phyloP scores from a whole-genome alignment of 2,888 invertebrate species.

The Drosophila incognita region DNA sequence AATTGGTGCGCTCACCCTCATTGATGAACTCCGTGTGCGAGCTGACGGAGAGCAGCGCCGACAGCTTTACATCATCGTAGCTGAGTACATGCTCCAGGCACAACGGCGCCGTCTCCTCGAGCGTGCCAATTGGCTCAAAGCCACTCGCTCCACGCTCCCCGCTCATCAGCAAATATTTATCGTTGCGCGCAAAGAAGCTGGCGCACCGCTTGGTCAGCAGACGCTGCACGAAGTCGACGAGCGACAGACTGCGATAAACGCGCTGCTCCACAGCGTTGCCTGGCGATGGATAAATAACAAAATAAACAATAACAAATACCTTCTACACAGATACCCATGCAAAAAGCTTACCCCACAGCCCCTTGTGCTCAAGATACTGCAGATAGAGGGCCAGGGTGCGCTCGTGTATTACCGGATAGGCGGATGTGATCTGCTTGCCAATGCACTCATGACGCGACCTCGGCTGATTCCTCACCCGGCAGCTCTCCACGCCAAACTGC shows the following conservation, averaged over 20 bases:
- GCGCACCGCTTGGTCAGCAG: slow-evolving; percentile 86
- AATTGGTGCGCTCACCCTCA: slow-evolving; percentile 86
- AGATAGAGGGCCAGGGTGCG: slow-evolving; percentile 87
- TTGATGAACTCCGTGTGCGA: slow-evolving; percentile 87
- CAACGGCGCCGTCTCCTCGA: slow-evolving; percentile 85
- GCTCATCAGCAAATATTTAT: slow-evolving; percentile 85
- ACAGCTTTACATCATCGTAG: slow-evolving; percentile 87
- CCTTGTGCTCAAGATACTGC: slow-evolving; percentile 88
- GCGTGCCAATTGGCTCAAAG: slow-evolving; percentile 86
- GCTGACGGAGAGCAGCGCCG: slow-evolving; percentile 86
- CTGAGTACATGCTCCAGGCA: slow-evolving; percentile 86
- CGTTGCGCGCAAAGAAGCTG: slow-evolving; percentile 85
- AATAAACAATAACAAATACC: background rate
- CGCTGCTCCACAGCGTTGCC: slow-evolving; percentile 55
- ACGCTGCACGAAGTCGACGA: slow-evolving; percentile 86
- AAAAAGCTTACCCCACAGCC: slow-evolving; percentile 72
- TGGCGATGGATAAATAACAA: slow-evolving; percentile 6
- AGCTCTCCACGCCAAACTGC: slow-evolving; percentile 83
- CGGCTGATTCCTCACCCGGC: slow-evolving; percentile 79
- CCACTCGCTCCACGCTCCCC: slow-evolving; percentile 85
- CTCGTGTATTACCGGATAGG: slow-evolving; percentile 90
- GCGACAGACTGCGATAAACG: slow-evolving; percentile 76
- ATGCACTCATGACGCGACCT: slow-evolving; percentile 68
- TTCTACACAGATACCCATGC: background rate
- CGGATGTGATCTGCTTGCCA: slow-evolving; percentile 85